Evolutionary conservation across 2,113 vertebrate species (phyloP), one percentile per base, ranked within the genome.

Genomic region (Datnioides undecimradiatus): DNA sequence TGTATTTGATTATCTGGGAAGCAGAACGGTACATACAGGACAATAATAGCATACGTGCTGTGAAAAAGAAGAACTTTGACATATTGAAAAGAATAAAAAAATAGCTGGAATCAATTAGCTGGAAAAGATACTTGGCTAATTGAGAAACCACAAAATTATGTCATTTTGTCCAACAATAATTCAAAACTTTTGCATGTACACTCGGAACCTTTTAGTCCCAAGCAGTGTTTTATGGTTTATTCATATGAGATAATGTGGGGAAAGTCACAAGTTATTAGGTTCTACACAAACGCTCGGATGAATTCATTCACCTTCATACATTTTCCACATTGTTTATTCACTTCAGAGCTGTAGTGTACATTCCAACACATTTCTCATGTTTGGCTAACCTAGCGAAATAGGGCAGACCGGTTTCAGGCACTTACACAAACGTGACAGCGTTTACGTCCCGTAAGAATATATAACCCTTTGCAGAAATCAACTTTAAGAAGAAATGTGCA

Each of bases 251-350:
- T 25, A 46, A 46, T 5, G n/a, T n/a, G 11, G 14, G 19, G 36
- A 14, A 23, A 60, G 36, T 29, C 3, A 25, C 7, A 33, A 11
- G 36, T 34, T 49, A 49, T 23, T 38, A 34, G 27, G 29, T 65
- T 64, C 38, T 36, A 64, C 16, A 27, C 25, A 14, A 60, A 57
- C 21, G 29, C 16, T 57, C 52, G 75, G 33, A 4, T 72, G 36
- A 40, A 11, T 7, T n/a, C n/a, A n/a, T n/a, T n/a, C n/a, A n/a
- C n/a, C n/a, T n/a, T n/a, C n/a, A n/a, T n/a, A 45, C 23, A 31
- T 73, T 62, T 69, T 45, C 29, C 54, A 27, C 48, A 36, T 40
- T 65, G 55, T 51, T 70, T 34, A 43, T 23, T 72, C 25, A 63
- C 11, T 60, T 69, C 38, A 65, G 33, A 73, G 52, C n/a, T 21